Percentiles rank a stretch among this genome's conserved stretches.
phyloP scores from a whole-genome alignment of 64 coral and sea anemone species.

The Montipora sp. region DNA sequence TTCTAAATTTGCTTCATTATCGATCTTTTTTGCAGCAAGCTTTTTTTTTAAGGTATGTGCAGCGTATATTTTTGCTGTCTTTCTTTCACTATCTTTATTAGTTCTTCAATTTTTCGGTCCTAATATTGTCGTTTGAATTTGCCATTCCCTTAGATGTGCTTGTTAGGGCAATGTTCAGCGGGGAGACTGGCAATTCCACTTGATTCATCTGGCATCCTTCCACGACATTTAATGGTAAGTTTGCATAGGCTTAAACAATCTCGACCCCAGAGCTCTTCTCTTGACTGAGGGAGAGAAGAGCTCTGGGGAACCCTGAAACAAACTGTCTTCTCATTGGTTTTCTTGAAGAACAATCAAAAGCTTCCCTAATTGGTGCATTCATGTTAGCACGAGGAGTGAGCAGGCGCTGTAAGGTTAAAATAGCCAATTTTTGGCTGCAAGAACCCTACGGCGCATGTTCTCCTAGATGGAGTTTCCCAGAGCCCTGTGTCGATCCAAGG shows the following conservation, averaged over 20 bases:
- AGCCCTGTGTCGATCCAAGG: too few relatives aligned
- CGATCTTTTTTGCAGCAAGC: slow-evolving; percentile 30
- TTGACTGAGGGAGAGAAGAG: too few relatives aligned
- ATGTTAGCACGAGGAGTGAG: too few relatives aligned
- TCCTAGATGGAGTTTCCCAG: too few relatives aligned
- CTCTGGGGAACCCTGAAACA: too few relatives aligned
- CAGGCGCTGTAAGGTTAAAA: too few relatives aligned
- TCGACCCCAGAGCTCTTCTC: too few relatives aligned
- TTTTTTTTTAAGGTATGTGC: slow-evolving; percentile 71
- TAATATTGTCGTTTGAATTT: not conserved
- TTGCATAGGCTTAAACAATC: not conserved
- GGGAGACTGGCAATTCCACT: slow-evolving; percentile 50
- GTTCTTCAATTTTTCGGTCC: not conserved
- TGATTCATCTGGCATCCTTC: slow-evolving; percentile 68
- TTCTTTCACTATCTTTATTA: not conserved
- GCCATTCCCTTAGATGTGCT: slow-evolving; percentile 11
- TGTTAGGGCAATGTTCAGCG: slow-evolving; percentile 17
- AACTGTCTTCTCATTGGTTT: too few relatives aligned
- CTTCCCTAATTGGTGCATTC: too few relatives aligned
- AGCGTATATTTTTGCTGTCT: not conserved
- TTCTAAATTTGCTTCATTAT: not conserved
- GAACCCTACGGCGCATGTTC: too few relatives aligned
- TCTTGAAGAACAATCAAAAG: too few relatives aligned
- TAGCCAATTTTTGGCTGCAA: too few relatives aligned
- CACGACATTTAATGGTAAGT: slow-evolving; percentile 73